These are phyloP conservation scores for Muntiacus reevesi DNA, from an alignment of 2,113 vertebrate species.

Conservation along the genomic window DNA sequence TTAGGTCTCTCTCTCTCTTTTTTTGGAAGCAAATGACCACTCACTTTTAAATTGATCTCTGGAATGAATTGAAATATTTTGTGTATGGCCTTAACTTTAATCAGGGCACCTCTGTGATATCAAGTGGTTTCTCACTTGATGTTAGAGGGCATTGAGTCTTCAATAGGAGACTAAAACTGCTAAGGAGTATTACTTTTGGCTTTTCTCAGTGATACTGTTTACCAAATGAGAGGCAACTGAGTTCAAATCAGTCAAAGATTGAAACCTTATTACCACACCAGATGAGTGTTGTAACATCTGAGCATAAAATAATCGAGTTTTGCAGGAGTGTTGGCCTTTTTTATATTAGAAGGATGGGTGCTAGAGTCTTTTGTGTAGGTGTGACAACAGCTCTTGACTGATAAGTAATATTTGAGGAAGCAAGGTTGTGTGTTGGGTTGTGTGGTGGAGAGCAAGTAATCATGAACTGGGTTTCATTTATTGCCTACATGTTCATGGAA, in stretches of 20 bases:
- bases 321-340: not conserved
- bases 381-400: not conserved
- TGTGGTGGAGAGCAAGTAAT: not conserved
- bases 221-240: slow-evolving; percentile 17
- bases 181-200: slow-evolving; percentile 1
- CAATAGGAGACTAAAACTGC: slow-evolving; percentile 22
- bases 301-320: slow-evolving; percentile 36
- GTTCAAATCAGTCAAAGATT: not conserved
- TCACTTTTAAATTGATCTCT: slow-evolving; percentile 38
- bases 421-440: not conserved
- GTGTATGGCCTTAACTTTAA: slow-evolving; percentile 23
- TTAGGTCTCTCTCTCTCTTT: not conserved
- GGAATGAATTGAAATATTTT: slow-evolving; percentile 28
- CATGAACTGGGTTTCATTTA: not conserved
- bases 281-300: slow-evolving; percentile 33
- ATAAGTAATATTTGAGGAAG: slow-evolving; percentile 10
- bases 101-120: slow-evolving; percentile 31
- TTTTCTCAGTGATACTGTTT: slow-evolving; percentile 23
- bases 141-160: slow-evolving; percentile 21
- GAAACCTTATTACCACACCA: slow-evolving; percentile 27
- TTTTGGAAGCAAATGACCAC: not conserved
- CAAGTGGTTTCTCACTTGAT: slow-evolving; percentile 30
- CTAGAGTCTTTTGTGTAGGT: not conserved
- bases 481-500: slow-evolving; percentile 20
- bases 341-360: slow-evolving; percentile 24